Evolutionary conservation across 2,113 vertebrate genomes (phyloP), one percentile per base, ranked within the genome.

Genomic region (Natator depressus): DNA sequence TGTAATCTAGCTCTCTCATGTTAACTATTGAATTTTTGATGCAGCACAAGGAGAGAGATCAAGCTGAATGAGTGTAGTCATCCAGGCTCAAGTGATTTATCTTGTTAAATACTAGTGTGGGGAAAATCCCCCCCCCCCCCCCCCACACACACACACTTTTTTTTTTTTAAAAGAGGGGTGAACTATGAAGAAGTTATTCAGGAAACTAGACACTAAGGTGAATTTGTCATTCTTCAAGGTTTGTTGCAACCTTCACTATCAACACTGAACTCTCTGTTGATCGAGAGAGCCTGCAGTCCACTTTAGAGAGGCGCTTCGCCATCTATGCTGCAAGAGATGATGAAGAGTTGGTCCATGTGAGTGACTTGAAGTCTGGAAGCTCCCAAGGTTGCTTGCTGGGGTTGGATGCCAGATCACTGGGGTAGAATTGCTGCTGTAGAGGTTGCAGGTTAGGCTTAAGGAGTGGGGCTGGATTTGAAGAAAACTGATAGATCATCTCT

Each of bases 331-430:
- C 97, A 1, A 98, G 94, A 78, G 97, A 98, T 95, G 98, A 98
- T 9, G 98, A 99, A 88, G 99, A 99, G 91, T 97, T 99, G 98
- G 99, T 99, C 84, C 98, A 99, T 10, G 99, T 99, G 95, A 97
- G 99, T 98, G 62, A 7, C 25, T 59, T 82, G 54, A 84, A 84
- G 29, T 12, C 75, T 47, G n/a, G 35, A 54, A 55, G 19, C 75
- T 80, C 51, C 57, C 29, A 10, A 88, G 62, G 75, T 12, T 82
- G n/a, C 82, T 29, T 55, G 54, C 12, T 50, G 87, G 76, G 50
- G 84, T 85, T 75, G 85, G 27, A 6, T 82, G 51, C 55, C 62
- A 7, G 25, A 49, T 62, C 38, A 27, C 14, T 59, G 24, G 16
- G 47, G 12, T 25, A 72, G 27, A 10, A n/a, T 38, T 49, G 29